Evolutionary conservation across 2,888 invertebrate species (phyloP), one percentile per base, ranked within the genome.

Genomic region (Dorcus parallelipipedus): DNA sequence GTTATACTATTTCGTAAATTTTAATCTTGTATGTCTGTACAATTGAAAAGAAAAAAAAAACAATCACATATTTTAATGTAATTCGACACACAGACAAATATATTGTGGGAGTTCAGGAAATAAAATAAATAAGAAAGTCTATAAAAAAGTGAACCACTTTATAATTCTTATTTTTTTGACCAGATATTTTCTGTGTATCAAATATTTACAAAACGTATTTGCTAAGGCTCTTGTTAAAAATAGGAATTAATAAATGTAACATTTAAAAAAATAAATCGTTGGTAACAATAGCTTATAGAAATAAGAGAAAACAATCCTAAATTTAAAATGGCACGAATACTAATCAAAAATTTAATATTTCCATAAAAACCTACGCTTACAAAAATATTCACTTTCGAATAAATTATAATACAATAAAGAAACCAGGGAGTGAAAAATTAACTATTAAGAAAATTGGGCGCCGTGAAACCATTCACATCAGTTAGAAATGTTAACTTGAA

Each of bases 251-350:
- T 6, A 4, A 33, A 33, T 33, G 0, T 33, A 33, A 33, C 26
- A 33, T 33, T 26, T 6, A 33, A 33, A 33, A 33, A 33, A 33
- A 33, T 33, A 33, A 33, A 33, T 33, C 26, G 38, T 23, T 48
- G 49, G 52, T 48, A 58, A 58, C 53, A 43, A 41, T 20, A 56
- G 39, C 26, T 33, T 33, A 33, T 5, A 33, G 26, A 33, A 47
- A 42, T 23, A 50, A 55, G 33, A 62, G 45, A 67, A 69, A 67
- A 68, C 63, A 67, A 69, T 57, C 61, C 54, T 65, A 67, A 68
- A 63, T 63, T 64, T 61, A 65, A 65, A 68, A 71, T 71, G 71
- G 70, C 71, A 71, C 70, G 60, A 63, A 33, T 33, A 33, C 26
- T 63, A 52, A n/a, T 40, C 40, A 48, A 52, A 57, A 20, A 49